These are phyloP conservation scores for Heterodera schachtii DNA, from an alignment of 1,140 invertebrate genomes.

Conservation along the genomic window DNA sequence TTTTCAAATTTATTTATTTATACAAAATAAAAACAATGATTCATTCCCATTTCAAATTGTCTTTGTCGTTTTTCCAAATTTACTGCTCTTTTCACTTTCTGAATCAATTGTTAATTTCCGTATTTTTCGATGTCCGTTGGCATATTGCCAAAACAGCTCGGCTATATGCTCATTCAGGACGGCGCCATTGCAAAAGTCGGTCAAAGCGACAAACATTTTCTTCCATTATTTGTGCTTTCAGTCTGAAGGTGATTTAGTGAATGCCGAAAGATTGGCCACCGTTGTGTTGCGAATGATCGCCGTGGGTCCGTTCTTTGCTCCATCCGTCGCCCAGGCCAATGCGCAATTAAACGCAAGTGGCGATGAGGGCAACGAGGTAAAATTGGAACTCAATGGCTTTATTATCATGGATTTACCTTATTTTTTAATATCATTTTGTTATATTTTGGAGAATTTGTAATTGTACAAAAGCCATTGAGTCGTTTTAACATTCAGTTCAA, in stretches of 20 bases:
- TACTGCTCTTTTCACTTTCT: too few relatives aligned
- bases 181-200: slow-evolving; percentile 52
- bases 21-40: too few relatives aligned
- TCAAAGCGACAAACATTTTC: neutral
- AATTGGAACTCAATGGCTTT: too few relatives aligned
- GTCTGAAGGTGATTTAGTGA: slow-evolving; percentile 56
- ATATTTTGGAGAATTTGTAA: too few relatives aligned
- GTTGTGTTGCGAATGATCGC: slow-evolving; percentile 40
- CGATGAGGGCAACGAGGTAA: neutral
- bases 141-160: slow-evolving; percentile 41
- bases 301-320: slow-evolving; percentile 31
- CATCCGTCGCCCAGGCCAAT: neutral
- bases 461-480: too few relatives aligned
- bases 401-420: too few relatives aligned
- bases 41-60: too few relatives aligned
- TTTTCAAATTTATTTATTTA: too few relatives aligned
- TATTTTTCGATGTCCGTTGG: neutral
- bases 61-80: too few relatives aligned
- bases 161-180: slow-evolving; percentile 55
- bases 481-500: neutral
- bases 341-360: neutral
- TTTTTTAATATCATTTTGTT: too few relatives aligned
- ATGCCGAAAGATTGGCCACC: slow-evolving; percentile 46
- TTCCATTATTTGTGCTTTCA: slow-evolving; percentile 2
- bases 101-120: neutral